phyloP scores from a whole-genome alignment of 2,888 invertebrate species.

The Nymphalis c-album region DNA sequence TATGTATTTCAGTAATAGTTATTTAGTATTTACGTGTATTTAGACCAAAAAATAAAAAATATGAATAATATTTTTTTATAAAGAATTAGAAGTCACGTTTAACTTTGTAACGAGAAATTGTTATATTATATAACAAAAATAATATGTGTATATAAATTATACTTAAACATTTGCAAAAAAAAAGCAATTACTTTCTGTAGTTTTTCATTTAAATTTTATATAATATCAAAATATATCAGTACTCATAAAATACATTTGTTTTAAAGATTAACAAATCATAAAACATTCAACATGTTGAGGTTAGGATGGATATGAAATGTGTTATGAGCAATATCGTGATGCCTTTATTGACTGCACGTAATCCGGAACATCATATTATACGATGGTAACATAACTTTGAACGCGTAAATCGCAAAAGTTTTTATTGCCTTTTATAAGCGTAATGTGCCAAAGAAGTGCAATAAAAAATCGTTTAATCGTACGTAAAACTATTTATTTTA shows the following conservation, averaged over 20 bases:
- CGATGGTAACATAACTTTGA: not conserved
- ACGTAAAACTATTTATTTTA: not conserved
- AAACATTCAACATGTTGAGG: not conserved
- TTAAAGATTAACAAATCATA: too few relatives aligned
- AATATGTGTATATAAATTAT: not conserved
- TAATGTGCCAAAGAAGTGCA: not conserved
- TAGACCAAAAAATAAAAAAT: too few relatives aligned
- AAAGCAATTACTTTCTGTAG: not conserved
- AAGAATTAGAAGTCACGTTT: too few relatives aligned
- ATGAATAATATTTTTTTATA: too few relatives aligned
- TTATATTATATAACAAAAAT: too few relatives aligned
- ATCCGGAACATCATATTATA: not conserved
- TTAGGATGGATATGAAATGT: not conserved
- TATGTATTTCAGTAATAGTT: too few relatives aligned
- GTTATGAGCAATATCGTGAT: conserved; percentile 4
- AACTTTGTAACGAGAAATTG: too few relatives aligned
- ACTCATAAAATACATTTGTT: too few relatives aligned
- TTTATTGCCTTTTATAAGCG: not conserved
- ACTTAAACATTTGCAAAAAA: not conserved
- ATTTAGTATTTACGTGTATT: too few relatives aligned
- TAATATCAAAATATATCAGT: too few relatives aligned
- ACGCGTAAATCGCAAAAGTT: not conserved
- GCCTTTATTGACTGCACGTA: not conserved
- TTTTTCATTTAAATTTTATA: too few relatives aligned
- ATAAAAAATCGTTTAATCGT: not conserved